phyloP scores from a whole-genome alignment of 2,797 vertebrate genomes.

The Hemibagrus guttatus region DNA sequence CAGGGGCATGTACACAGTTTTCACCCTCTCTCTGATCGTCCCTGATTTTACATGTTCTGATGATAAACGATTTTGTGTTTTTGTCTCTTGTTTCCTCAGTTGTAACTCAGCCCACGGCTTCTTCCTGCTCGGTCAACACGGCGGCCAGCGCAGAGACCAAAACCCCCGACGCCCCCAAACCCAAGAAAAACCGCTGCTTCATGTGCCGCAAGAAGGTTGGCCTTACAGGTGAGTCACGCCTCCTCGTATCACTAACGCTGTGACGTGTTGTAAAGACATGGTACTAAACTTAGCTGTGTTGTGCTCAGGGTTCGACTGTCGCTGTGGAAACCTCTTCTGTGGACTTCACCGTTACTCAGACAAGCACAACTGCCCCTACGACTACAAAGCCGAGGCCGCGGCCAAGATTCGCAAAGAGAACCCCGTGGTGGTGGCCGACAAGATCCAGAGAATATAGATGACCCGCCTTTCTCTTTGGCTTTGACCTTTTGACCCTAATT shows the following conservation, averaged over 20 bases:
- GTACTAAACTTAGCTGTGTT: neutral
- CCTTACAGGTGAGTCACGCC: conserved; percentile 76
- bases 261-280: too few species aligned
- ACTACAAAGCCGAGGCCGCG: conserved; percentile 86
- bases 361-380: conserved; percentile 86
- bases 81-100: conserved; percentile 57
- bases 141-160: conserved; percentile 68
- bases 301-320: conserved; percentile 83
- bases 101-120: conserved; percentile 67
- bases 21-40: neutral
- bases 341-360: conserved; percentile 88
- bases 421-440: conserved; percentile 84
- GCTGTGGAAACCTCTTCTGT: conserved; percentile 88
- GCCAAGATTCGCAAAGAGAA: conserved; percentile 90
- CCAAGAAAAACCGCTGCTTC: conserved; percentile 86
- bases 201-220: conserved; percentile 88
- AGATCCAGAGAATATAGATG: conserved; percentile 91
- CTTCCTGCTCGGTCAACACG: conserved; percentile 56
- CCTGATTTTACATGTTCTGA: neutral
- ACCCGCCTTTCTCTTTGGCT: conserved; percentile 8
- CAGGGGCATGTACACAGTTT: too few species aligned
- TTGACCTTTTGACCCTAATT: conserved; percentile 53
- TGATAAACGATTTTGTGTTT: neutral
- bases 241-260: fast-evolving
- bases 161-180: conserved; percentile 68